These are phyloP conservation scores for Tenodera sinensis DNA, from an alignment of 2,888 invertebrate genomes.

Conservation along the genomic window DNA sequence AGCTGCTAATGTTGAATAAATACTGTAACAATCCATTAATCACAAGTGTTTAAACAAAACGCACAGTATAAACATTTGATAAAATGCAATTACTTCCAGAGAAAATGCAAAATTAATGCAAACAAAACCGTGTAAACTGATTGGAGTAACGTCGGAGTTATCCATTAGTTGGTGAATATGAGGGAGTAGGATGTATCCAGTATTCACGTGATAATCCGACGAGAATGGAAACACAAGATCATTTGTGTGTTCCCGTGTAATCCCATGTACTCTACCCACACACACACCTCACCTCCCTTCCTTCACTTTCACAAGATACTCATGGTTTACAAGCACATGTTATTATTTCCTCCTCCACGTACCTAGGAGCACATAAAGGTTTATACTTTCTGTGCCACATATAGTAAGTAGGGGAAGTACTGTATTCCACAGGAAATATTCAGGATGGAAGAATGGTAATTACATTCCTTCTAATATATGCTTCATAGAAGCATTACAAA, in stretches of 20 bases:
- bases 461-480: no score
- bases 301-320: no score
- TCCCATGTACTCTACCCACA: not conserved
- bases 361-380: no score
- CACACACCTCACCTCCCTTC: no score
- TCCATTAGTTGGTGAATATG: not conserved
- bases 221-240: not conserved
- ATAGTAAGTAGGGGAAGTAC: no score
- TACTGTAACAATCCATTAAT: not conserved
- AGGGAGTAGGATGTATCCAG: not conserved
- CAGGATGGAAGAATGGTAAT: no score
- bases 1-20: not conserved
- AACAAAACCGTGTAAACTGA: not conserved
- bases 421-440: no score
- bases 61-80: not conserved
- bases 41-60: not conserved
- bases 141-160: not conserved
- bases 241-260: not conserved
- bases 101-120: not conserved
- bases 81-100: not conserved
- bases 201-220: not conserved
- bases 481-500: no score
- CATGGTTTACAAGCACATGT: no score
- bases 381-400: no score
- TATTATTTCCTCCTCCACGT: no score